Base-by-base conservation (phyloP, 2,113 vertebrate species). In the Petromus typicus region DNA sequence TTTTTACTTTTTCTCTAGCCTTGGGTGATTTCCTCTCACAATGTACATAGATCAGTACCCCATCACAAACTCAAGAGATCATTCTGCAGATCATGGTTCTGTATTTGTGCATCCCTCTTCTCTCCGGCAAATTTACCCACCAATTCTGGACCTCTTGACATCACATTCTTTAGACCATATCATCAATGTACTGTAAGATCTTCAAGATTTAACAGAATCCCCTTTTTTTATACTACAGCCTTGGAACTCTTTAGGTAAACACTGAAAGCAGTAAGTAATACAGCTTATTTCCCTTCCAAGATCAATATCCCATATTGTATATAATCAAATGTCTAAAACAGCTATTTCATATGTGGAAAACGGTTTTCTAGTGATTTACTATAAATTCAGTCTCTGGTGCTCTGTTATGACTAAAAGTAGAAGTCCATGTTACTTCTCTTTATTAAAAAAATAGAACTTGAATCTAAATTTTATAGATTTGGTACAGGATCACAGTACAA, bases 11-110 rank as follows among this genome's bases (percentile, higher is more conserved):
- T 80, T 85, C 57, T 95, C 11, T 18, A 89, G n/a, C 12, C 30
- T 69, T 71, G 75, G n/a, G 34, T 84, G 69, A 95, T 84, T 89
- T 83, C 66, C n/a, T 87, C 32, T 80, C 34, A 56, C 20, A 34
- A 56, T 23, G 73, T 20, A 14, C 32, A 75, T 3, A 73, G 20
- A 73, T 45, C 5, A 73, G 27, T 64, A 32, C 23, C 37, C 12
- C 30, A n/a, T 8, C 48, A 54, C 59, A 91, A 66, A 61, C 8
- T 37, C 10, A 63, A 76, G 69, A 59, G 67, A n/a, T 45, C 27
- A 66, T 45, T 91, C 43, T 80, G 30, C 51, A 84, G 61, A 30
- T 54, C 56, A 48, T 37, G 57, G 20, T 66, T 45, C 27, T 66
- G 18, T 86, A 59, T 64, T 25, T 14, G 6, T 57, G 7, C 12